Base-by-base conservation (phyloP, 2,113 vertebrate genomes). In the Leucopsar rothschildi region DNA sequence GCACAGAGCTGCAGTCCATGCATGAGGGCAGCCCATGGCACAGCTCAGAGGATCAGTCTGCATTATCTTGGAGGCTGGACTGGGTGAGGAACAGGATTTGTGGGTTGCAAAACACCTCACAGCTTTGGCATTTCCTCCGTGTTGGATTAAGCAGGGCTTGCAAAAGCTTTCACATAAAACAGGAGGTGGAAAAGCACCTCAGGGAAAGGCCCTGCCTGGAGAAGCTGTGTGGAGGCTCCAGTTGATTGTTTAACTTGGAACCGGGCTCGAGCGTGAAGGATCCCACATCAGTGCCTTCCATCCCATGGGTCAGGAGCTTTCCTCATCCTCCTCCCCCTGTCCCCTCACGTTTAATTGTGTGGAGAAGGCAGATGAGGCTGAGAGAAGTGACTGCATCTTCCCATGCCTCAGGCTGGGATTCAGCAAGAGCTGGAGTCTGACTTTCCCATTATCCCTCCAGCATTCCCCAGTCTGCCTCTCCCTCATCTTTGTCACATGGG, bases 171-270 rank as follows among this genome's bases (percentile, higher is more conserved):
- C 70, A 45, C 37, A 2, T 24, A 11, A 72, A 90, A 13, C 28
- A 33, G 56, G 66, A 82, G 53, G 22, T 68, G 61, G 57, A 82
- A 52, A 82, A 82, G 25, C 49, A 76, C 78, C 57, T 56, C 0
- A 0, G 78, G 82, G 85, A 79, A n/a, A 6, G 31, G 15, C 65
- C 42, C 40, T 65, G 78, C 75, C 44, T 60, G 27, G 52, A 78
- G 77, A 11, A 78, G 81, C 35, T 1, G 0, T 6, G 56, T 21
- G 56, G 76, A 92, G 68, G 59, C 71, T 90, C 44, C 75, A 28
- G 47, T 0, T 84, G 72, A 61, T 71, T 91, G 81, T 88, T 96
- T 89, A 27, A 35, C 84, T 94, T 91, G 89, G 80, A 92, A 56
- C 25, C 68, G 40, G 73, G 70, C n/a, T 84, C 2, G 12, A 35